Evolutionary conservation across 2,797 vertebrate species (phyloP), one percentile per base, ranked within the genome.

Genomic region (Spinibarbus caldwelli): DNA sequence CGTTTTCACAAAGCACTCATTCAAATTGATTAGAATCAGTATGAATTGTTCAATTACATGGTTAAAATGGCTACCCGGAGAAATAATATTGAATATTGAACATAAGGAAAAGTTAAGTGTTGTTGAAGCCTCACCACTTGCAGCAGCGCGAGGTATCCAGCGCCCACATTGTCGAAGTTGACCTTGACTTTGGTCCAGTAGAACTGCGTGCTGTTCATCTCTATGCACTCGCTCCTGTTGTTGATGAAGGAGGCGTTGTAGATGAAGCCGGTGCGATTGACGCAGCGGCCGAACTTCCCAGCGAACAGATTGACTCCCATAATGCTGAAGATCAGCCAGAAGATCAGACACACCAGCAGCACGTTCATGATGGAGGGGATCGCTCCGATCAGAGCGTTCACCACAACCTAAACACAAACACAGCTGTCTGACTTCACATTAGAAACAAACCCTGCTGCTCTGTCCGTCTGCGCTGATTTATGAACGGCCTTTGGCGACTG

Each of bases 251-350:
- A 89, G 2, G 93, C 78, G 77, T 97, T 96, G 87, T 97, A 91
- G 79, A 96, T 87, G 88, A 96, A 95, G 4, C 96, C 96, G 0
- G 96, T 97, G 85, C 95, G 95, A 91, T 97, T 98, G 85, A 98
- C 94, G 86, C 98, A 99, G 88, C 96, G 96, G 21, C 97, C 97
- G 76, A 97, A 99, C 92, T 98, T 99, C 0, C 98, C 98, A 0
- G 98, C 97, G 5, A 99, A 99, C 45, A 99, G 94, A 94, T 99
- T 99, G 89, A 99, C 98, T 23, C 98, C 98, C 97, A 99, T 98
- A 94, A 99, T 99, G 95, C 98, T 99, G 91, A 99, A 99, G 96
- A 99, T 99, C 31, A 99, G 97, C 98, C 98, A 99, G 96, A 99
- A 99, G 95, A 99, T 99, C 91, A 99, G 97, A 85, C 98, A 99